Percentiles rank a stretch among this genome's conserved stretches.
These are phyloP conservation scores for Phymatocera aterrima DNA, from an alignment of 2,888 invertebrate genomes.

Conservation along the genomic window DNA sequence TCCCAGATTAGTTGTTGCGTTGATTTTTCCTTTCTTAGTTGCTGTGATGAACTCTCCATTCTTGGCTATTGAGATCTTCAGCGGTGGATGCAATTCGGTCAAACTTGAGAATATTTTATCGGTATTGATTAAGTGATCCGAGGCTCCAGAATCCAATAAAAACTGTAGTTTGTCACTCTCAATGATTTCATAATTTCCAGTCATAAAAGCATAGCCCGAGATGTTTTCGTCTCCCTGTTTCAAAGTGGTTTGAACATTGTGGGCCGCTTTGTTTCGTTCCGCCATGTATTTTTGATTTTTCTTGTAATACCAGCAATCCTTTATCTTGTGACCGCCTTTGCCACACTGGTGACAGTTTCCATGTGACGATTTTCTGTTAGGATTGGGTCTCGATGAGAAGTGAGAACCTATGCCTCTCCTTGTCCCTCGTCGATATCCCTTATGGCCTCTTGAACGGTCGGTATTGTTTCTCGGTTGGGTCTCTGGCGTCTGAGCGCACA, in stretches of 20 bases:
- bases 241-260: background rate
- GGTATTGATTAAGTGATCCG: conserved; percentile 54
- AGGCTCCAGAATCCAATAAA: conserved; percentile 54
- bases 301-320: conserved; percentile 34
- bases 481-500: background rate
- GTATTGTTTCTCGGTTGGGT: background rate
- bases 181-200: conserved; percentile 22
- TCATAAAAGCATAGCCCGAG: conserved; percentile 49
- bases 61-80: conserved; percentile 65
- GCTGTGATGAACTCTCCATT: conserved; percentile 58
- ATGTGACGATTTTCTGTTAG: conserved; percentile 1
- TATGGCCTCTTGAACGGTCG: background rate
- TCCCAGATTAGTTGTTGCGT: conserved; percentile 57
- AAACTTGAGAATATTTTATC: conserved; percentile 43
- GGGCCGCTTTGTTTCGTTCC: conserved; percentile 2
- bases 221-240: background rate
- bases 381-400: background rate
- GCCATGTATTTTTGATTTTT: conserved; percentile 20
- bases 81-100: conserved; percentile 48
- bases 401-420: background rate
- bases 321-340: conserved; percentile 32
- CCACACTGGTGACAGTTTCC: conserved; percentile 47
- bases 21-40: conserved; percentile 58
- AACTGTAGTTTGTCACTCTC: conserved; percentile 43
- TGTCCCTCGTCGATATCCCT: background rate